Evolutionary conservation across 2,113 vertebrate genomes (phyloP).

Genomic region (Eublepharis macularius): DNA sequence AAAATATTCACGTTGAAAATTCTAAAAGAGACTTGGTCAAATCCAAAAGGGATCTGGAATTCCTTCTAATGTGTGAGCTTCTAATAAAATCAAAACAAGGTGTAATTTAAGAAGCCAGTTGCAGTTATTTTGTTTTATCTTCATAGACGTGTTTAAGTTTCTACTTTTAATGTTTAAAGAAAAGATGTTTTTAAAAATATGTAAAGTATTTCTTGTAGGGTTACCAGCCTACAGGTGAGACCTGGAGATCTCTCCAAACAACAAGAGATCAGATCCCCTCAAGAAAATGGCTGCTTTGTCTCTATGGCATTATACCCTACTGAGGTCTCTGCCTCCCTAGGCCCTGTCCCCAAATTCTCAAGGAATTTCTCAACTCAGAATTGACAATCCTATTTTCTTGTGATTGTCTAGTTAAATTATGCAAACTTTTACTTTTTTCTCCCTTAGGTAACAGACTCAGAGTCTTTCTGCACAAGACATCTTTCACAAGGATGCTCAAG

Average conservation of each 20-base stretch:
- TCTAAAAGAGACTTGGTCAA: background rate
- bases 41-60: background rate
- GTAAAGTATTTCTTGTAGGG: too few relatives aligned
- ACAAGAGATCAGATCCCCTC: too few relatives aligned
- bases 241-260: too few relatives aligned
- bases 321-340: too few relatives aligned
- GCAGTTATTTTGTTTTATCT: background rate
- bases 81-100: background rate
- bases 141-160: background rate
- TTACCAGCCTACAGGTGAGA: too few relatives aligned
- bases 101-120: background rate
- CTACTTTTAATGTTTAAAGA: background rate
- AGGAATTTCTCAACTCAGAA: too few relatives aligned
- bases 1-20: background rate
- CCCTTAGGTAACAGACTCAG: background rate
- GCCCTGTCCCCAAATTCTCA: too few relatives aligned
- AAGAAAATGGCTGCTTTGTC: too few relatives aligned
- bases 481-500: too few relatives aligned
- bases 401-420: background rate
- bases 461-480: too few relatives aligned
- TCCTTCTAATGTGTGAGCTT: background rate
- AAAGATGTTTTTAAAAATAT: background rate
- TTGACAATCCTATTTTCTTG: too few relatives aligned
- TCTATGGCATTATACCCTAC: too few relatives aligned
- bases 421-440: background rate